Conservation (phyloP, 2,888 invertebrate species). For the Philonicus albiceps region DNA sequence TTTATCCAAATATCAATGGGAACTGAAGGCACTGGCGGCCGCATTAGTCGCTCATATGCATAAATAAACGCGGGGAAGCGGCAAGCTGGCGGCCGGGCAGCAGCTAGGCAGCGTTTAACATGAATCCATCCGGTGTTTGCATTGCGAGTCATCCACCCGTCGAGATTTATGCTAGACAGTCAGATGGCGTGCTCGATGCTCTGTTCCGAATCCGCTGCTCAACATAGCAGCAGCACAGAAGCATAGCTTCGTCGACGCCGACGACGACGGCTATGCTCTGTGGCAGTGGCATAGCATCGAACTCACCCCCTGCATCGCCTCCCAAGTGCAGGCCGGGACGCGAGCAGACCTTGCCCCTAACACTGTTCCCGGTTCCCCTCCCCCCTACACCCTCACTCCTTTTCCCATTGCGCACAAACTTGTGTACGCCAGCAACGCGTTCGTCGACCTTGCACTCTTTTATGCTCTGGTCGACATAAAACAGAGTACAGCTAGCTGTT, state of each 20-base stretch:
- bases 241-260: background rate
- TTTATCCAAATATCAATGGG: background rate
- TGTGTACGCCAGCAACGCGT: slow-evolving; percentile 52
- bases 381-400: background rate
- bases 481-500: background rate
- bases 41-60: background rate
- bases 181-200: background rate
- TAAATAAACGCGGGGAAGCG: background rate
- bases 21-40: background rate
- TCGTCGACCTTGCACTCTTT: slow-evolving; percentile 63
- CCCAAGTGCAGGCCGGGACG: background rate
- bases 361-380: background rate
- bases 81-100: background rate
- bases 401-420: background rate
- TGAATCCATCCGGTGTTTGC: slow-evolving; percentile 36
- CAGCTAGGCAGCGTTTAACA: background rate
- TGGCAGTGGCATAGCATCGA: background rate
- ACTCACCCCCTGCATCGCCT: background rate
- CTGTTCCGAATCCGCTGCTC: background rate
- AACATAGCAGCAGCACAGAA: background rate
- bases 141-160: slow-evolving; percentile 21
- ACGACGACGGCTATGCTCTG: background rate
- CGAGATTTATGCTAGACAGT: slow-evolving; percentile 32
- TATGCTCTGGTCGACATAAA: slow-evolving; percentile 49
- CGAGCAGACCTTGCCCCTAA: slow-evolving; percentile 24